Evolutionary conservation across 2,888 invertebrate genomes (phyloP).

Genomic region (Parnassius apollo): DNA sequence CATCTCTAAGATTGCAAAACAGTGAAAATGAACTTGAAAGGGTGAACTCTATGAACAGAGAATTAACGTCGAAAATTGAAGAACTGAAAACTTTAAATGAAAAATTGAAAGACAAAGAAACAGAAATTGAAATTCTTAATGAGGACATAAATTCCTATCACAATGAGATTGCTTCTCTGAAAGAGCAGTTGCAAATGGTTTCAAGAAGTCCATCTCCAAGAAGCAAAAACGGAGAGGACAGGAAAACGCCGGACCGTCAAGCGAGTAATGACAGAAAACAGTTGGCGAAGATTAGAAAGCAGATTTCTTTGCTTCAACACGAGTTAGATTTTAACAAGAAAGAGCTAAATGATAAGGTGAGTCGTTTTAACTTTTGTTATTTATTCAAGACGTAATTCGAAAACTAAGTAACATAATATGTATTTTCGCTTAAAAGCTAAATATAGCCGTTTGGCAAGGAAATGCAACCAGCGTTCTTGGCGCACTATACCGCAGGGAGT

Average conservation of each 20-base stretch:
- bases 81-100: conserved; percentile 66
- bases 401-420: too few relatives aligned
- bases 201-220: conserved; percentile 81
- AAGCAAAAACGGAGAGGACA: conserved; percentile 77
- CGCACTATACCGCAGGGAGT: too few relatives aligned
- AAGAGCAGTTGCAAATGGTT: conserved; percentile 71
- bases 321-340: conserved; percentile 73
- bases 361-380: neutral
- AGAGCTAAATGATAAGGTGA: conserved; percentile 74
- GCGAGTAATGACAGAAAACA: conserved; percentile 82
- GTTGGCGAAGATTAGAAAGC: conserved; percentile 75
- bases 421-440: too few relatives aligned
- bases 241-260: conserved; percentile 66
- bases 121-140: conserved; percentile 77
- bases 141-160: conserved; percentile 77
- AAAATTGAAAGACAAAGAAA: conserved; percentile 74
- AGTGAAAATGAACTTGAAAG: conserved; percentile 64
- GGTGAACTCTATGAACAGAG: conserved; percentile 60
- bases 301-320: conserved; percentile 66
- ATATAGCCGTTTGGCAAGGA: too few relatives aligned
- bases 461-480: too few relatives aligned
- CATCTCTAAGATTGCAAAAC: conserved; percentile 62
- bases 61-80: conserved; percentile 63
- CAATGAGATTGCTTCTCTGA: conserved; percentile 71
- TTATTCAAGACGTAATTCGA: too few relatives aligned